Conservation (phyloP, 2,797 vertebrate genomes). For the Apogon talboti region DNA sequence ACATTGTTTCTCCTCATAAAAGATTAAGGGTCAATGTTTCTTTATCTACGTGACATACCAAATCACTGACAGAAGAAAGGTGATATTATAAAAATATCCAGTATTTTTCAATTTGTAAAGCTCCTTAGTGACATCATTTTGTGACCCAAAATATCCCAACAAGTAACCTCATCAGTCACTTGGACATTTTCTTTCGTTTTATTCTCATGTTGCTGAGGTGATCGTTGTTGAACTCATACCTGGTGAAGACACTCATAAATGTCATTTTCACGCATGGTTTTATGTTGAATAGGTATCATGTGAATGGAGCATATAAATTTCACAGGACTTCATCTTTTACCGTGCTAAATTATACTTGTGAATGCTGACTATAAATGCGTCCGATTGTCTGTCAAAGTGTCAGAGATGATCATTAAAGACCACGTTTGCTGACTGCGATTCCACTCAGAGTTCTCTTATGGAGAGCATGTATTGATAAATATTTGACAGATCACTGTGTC, state of each 20-base stretch:
- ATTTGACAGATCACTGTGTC: neutral
- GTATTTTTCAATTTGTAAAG: too few relatives aligned
- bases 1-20: too few relatives aligned
- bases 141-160: neutral
- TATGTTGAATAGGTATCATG: slow-evolving; percentile 3
- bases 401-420: neutral
- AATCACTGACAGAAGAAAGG: too few relatives aligned
- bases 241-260: slow-evolving; percentile 32
- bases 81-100: too few relatives aligned
- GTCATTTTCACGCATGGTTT: slow-evolving; percentile 28
- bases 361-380: neutral
- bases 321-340: slow-evolving; percentile 14
- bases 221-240: slow-evolving; percentile 26
- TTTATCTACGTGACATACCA: too few relatives aligned
- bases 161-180: slow-evolving; percentile 54
- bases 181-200: slow-evolving; percentile 18
- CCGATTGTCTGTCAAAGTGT: slow-evolving; percentile 10
- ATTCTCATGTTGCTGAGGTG: slow-evolving; percentile 20
- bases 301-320: slow-evolving; percentile 19
- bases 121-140: too few relatives aligned
- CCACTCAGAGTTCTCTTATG: neutral
- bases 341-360: neutral
- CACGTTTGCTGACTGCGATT: neutral
- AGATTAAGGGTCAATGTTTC: too few relatives aligned
- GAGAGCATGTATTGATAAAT: slow-evolving; percentile 8